Evolutionary conservation across 2,113 vertebrate genomes (phyloP).

Genomic region (Peromyscus polionotus): DNA sequence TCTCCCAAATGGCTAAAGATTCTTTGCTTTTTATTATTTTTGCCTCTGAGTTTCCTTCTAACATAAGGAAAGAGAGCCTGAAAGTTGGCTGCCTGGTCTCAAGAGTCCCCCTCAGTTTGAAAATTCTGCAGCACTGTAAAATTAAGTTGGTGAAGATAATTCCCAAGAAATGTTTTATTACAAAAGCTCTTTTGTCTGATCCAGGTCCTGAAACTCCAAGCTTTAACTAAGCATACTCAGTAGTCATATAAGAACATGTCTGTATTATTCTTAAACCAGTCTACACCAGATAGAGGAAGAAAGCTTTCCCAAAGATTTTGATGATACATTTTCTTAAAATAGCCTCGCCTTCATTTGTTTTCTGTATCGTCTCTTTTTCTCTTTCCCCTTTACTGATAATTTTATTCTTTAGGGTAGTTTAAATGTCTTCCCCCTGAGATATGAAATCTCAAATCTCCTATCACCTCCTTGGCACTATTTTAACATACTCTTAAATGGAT

Average conservation of each 20-base stretch:
- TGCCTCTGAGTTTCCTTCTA: conserved; percentile 45
- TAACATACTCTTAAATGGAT: conserved; percentile 53
- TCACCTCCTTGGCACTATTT: conserved; percentile 48
- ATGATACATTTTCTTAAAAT: conserved; percentile 72
- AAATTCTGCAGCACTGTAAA: conserved; percentile 17
- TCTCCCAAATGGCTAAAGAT: conserved; percentile 32
- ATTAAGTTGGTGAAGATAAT: conserved; percentile 29
- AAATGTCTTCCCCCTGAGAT: conserved; percentile 51
- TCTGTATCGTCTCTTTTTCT: neutral
- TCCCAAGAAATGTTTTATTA: conserved; percentile 34
- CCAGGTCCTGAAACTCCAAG: conserved; percentile 12
- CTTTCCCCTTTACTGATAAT: conserved; percentile 54
- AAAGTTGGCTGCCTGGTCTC: neutral
- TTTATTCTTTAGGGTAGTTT: conserved; percentile 21
- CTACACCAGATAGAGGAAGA: conserved; percentile 59
- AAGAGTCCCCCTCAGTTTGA: neutral
- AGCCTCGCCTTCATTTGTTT: conserved; percentile 20
- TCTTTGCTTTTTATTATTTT: conserved; percentile 55
- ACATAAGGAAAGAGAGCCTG: neutral
- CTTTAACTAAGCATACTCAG: conserved; percentile 58
- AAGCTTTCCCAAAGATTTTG: conserved; percentile 46
- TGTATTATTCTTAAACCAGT: conserved; percentile 53
- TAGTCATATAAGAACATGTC: conserved; percentile 49
- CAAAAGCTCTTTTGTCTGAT: conserved; percentile 51
- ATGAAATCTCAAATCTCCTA: conserved; percentile 60